phyloP scores from a whole-genome alignment of 1,140 invertebrate genomes.

The Stegodyphus dumicola region DNA sequence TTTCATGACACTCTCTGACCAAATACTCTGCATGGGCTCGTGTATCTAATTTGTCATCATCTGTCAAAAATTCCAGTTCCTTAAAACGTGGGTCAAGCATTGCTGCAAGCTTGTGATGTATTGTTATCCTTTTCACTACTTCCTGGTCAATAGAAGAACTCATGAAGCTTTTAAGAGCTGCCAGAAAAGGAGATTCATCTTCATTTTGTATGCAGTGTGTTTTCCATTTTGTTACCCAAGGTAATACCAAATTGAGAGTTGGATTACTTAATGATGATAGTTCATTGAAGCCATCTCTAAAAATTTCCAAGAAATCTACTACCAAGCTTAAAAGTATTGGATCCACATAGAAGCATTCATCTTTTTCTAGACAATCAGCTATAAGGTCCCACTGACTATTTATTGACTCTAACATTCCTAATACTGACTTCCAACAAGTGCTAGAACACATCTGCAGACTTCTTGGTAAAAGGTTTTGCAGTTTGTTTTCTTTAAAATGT shows the following conservation, averaged over 20 bases:
- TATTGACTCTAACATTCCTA: conserved; percentile 44
- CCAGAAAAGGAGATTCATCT: conserved; percentile 47
- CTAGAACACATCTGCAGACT: conserved; percentile 36
- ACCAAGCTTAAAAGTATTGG: conserved; percentile 42
- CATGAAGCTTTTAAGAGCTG: conserved; percentile 47
- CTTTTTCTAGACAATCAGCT: conserved; percentile 30
- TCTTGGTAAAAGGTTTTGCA: conserved; percentile 45
- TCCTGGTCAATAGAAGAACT: conserved; percentile 48
- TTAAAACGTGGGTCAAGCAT: conserved; percentile 51
- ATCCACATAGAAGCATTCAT: conserved; percentile 43
- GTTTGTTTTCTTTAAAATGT: conserved; percentile 56
- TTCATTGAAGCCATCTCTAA: conserved; percentile 46
- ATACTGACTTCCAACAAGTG: conserved; percentile 44
- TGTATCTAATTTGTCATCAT: conserved; percentile 33
- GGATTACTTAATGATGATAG: conserved; percentile 51
- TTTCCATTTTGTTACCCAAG: conserved; percentile 56
- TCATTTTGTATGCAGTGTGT: conserved; percentile 41
- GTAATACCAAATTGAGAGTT: conserved; percentile 54
- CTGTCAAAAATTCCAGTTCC: conserved; percentile 40
- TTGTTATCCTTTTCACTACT: conserved; percentile 52
- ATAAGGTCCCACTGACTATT: conserved; percentile 55
- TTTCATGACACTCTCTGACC: conserved; percentile 38
- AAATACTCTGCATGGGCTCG: conserved; percentile 24
- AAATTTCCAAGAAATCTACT: conserved; percentile 54
- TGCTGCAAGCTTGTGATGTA: conserved; percentile 48